These are phyloP conservation scores for Archaeoteleia sp. DNA, from an alignment of 2,888 invertebrate species.

Conservation along the genomic window DNA sequence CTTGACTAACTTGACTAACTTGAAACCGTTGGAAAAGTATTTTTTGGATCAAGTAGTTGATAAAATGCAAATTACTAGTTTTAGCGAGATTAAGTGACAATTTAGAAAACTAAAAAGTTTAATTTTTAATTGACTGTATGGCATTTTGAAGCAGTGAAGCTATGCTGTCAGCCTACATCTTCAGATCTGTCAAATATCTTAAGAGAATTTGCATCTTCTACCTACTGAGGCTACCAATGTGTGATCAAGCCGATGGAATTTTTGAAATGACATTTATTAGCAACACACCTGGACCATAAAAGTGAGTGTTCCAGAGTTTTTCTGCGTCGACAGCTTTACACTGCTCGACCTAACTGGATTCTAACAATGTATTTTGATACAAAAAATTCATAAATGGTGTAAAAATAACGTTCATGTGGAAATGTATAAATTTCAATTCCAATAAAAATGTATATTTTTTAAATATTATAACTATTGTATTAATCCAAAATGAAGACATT, in stretches of 20 bases:
- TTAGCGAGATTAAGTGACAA: not conserved
- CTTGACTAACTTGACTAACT: too few species aligned
- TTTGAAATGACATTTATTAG: constrained; percentile 31
- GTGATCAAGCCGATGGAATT: constrained; percentile 20
- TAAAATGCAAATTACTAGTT: not conserved
- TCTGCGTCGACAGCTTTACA: too few species aligned
- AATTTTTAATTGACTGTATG: not conserved
- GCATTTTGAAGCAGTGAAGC: constrained; percentile 25
- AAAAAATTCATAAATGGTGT: too few species aligned
- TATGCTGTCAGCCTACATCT: constrained; percentile 13
- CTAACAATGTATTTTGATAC: too few species aligned
- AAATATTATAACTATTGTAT: too few species aligned
- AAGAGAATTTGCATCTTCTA: constrained; percentile 15
- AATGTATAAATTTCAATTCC: too few species aligned
- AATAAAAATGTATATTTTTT: too few species aligned
- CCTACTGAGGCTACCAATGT: constrained; percentile 10
- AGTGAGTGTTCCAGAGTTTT: constrained; percentile 32
- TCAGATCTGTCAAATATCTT: constrained; percentile 7
- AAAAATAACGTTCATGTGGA: too few species aligned
- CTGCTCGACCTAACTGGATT: too few species aligned
- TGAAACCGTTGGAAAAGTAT: too few species aligned
- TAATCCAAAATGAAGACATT: too few species aligned
- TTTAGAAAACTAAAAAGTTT: not conserved
- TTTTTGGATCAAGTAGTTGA: too few species aligned
- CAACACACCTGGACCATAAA: constrained; percentile 32